Base-by-base conservation (phyloP, 2,888 invertebrate species). In the Leucophenga montana region DNA sequence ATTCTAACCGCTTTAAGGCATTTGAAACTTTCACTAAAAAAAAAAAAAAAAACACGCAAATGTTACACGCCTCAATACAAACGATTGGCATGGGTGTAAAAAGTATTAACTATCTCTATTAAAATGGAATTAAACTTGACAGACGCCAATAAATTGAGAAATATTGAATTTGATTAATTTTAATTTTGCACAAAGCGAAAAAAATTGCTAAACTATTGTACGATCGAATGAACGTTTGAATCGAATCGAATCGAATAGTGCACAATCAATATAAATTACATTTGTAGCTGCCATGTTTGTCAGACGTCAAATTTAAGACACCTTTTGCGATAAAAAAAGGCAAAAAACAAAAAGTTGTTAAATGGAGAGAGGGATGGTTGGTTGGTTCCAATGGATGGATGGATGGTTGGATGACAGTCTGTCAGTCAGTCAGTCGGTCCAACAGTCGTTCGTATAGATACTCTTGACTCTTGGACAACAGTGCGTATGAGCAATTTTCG, bases 151-250 rank as follows among this genome's bases (percentile, higher is more conserved):
- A 27, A 64, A 62, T 62, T 62, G 62, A 64, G 27, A 46, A 48
- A 64, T 64, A 64, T 64, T 64, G 62, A 64, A 64, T 64, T 64
- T 64, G 48, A 64, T 64, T 48, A 64, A 64, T 64, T 64, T 48
- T 64, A n/a, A 64, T 64, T 64, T 14, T 50, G 50, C n/a, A n/a
- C 39, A 39, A 11, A 8, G 11, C 39, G n/a, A n/a, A n/a, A 8
- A 8, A 39, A 11, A 11, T 11, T 5, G 39, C 39, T 3, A 39
- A 11, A 5, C 4, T 5, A 39, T 11, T 1, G 8, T 5, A 1
- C 39, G 11, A 39, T 39, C 11, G 39, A 39, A 3, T 4, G 27
- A 39, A 5, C 39, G 39, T 5, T 11, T 8, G 39, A 39, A 39
- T 5, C 33, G 33, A 33, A 33, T 33, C 33, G 33, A 33, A 33